Percentiles rank a stretch among this genome's conserved stretches.
Conservation (phyloP, 2,113 vertebrate genomes). For the Mormyrus lacerda region DNA sequence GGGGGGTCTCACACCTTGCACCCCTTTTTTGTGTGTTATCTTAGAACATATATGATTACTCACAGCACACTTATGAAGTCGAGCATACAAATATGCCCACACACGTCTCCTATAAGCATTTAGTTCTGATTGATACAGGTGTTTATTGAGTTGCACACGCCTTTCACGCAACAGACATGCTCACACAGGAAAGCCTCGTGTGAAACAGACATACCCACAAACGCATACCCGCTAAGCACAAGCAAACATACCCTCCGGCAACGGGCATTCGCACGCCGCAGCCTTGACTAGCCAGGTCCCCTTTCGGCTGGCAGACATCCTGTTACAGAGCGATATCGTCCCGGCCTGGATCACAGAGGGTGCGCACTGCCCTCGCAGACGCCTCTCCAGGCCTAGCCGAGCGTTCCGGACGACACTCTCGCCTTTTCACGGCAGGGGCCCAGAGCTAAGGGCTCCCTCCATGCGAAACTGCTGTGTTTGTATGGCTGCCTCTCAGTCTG, state of each 20-base stretch:
- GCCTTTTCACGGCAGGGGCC: not conserved
- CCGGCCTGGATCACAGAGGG: not conserved
- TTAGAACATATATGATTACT: conserved; percentile 11
- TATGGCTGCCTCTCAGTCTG: not conserved
- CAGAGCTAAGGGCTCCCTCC: not conserved
- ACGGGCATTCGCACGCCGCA: too few relatives aligned
- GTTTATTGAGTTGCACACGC: not conserved
- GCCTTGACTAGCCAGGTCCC: not conserved
- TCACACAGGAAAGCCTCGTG: not conserved
- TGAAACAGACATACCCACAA: not conserved
- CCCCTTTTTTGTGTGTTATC: conserved; percentile 16
- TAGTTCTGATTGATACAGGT: not conserved
- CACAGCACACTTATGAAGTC: not conserved
- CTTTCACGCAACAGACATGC: not conserved
- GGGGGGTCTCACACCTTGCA: conserved; percentile 43
- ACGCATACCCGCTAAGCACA: not conserved
- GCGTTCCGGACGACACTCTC: not conserved
- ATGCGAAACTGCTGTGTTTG: not conserved
- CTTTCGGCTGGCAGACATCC: not conserved
- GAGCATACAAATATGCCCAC: not conserved
- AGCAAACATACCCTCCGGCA: not conserved
- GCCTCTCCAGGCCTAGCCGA: not conserved
- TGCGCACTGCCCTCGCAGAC: not conserved
- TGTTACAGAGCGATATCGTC: not conserved
- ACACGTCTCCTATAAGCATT: not conserved